Base-by-base conservation (phyloP, 2,797 vertebrate species). In the Acipenser oxyrinchus region DNA sequence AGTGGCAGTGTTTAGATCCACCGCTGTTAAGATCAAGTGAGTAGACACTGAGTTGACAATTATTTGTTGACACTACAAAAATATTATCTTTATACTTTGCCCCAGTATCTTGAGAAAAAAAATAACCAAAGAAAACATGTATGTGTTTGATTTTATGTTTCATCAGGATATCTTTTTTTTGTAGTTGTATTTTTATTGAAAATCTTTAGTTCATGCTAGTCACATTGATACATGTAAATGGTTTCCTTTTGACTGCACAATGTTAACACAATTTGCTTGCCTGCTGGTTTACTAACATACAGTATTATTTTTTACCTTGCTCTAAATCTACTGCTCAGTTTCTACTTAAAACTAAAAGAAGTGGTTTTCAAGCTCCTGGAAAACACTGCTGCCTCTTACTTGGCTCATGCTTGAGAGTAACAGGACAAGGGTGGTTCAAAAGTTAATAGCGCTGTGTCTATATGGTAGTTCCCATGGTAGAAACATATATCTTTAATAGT, bases 251-350 rank as follows among this genome's bases (percentile, higher is more conserved):
- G 50, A 79, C 74, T 78, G 65, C 73, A 68, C 70, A 77, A 66
- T 76, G 73, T 80, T 84, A 83, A 84, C 75, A 71, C 74, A 78
- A 75, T 81, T 84, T 78, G 79, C 81, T 67, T 70, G 48, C 76
- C 64, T 72, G 71, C 52, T 72, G 70, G 78, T 51, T 7, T 71
- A 70, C 68, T 72, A 70, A 73, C 67, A n/a, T 58, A 58, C 12
- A 1, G 23, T 48, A 67, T 49, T 48, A 51, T 61, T 63, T 79
- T 68, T 76, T 66, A 70, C 69, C 70, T 62, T 66, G 49, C 10
- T 70, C 63, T 73, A 51, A 67, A 68, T 67, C 64, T 37, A 37
- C 23, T 37, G 23, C 23, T 58, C 72, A 72, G 70, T 58, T 49
- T 60, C 57, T 60, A 10, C 48, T 37, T 8, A 55, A 55, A 53